Evolutionary conservation across 2,888 invertebrate genomes (phyloP).

Genomic region (Polymixis lichenea): DNA sequence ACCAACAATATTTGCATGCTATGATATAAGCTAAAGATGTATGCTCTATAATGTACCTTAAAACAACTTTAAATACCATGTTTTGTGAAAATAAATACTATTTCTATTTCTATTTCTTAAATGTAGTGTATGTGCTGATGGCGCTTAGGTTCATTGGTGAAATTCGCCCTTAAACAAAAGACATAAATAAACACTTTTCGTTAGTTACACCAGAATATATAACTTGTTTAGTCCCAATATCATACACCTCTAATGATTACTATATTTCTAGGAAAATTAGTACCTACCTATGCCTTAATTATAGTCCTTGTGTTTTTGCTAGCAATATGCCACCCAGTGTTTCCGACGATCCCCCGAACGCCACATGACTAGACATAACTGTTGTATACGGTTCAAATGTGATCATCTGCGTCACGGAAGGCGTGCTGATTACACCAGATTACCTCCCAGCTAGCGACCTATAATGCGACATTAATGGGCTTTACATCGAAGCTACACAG

Average conservation of each 20-base stretch:
- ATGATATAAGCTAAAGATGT: too few relatives aligned
- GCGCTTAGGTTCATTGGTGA: too few relatives aligned
- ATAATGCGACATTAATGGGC: constrained; percentile 56
- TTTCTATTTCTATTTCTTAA: too few relatives aligned
- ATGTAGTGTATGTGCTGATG: too few relatives aligned
- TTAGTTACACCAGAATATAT: too few relatives aligned
- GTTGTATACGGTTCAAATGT: constrained; percentile 35
- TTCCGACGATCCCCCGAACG: not conserved
- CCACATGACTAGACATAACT: constrained; percentile 43
- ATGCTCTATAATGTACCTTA: too few relatives aligned
- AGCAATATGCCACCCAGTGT: not conserved
- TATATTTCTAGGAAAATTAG: constrained; percentile 1
- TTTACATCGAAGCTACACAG: constrained; percentile 5
- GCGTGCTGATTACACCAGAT: constrained; percentile 52
- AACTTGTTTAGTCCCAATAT: not conserved
- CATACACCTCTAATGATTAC: not conserved
- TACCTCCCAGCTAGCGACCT: constrained; percentile 53
- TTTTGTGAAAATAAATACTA: too few relatives aligned
- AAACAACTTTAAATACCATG: too few relatives aligned
- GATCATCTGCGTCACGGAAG: constrained; percentile 47
- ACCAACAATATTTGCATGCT: too few relatives aligned
- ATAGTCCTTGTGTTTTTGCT: not conserved
- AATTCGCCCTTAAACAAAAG: too few relatives aligned
- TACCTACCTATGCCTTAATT: not conserved
- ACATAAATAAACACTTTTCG: too few relatives aligned